Evolutionary conservation across 2,113 vertebrate species (phyloP).

Genomic region (Microtus oregoni): DNA sequence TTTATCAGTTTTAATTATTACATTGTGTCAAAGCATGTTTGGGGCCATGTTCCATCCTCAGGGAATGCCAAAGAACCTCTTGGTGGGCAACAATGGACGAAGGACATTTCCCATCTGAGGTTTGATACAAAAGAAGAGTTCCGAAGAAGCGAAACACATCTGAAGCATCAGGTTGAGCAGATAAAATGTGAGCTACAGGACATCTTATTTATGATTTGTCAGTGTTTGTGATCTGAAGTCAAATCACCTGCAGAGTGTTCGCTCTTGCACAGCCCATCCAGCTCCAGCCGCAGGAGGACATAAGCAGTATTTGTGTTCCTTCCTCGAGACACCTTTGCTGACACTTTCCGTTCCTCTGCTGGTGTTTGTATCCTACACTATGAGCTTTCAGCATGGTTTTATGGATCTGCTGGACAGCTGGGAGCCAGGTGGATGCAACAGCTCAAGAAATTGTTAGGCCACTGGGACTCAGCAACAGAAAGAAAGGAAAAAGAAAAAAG

Average conservation of each 20-base stretch:
- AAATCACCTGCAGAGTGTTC: conserved; percentile 26
- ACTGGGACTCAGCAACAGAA: background rate
- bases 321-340: background rate
- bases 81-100: conserved; percentile 66
- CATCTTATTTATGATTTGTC: conserved; percentile 71
- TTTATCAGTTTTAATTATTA: conserved; percentile 65
- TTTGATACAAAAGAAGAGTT: conserved; percentile 28
- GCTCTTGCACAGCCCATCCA: background rate
- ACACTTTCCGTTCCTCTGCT: conserved; percentile 39
- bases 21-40: conserved; percentile 52
- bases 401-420: conserved; percentile 57
- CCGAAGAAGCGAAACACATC: conserved; percentile 49
- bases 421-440: conserved; percentile 66
- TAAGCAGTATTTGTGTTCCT: background rate
- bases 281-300: background rate
- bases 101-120: conserved; percentile 33
- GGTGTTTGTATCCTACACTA: conserved; percentile 58
- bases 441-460: conserved; percentile 36
- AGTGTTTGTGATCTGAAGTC: conserved; percentile 70
- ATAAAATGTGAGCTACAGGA: conserved; percentile 67
- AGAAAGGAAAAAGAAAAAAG: background rate
- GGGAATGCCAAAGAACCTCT: conserved; percentile 53
- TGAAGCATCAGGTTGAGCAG: conserved; percentile 62
- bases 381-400: conserved; percentile 74
- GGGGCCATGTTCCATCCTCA: conserved; percentile 30